Evolutionary conservation across 1,140 invertebrate species (phyloP).

Genomic region (Mesaphorura yosii): DNA sequence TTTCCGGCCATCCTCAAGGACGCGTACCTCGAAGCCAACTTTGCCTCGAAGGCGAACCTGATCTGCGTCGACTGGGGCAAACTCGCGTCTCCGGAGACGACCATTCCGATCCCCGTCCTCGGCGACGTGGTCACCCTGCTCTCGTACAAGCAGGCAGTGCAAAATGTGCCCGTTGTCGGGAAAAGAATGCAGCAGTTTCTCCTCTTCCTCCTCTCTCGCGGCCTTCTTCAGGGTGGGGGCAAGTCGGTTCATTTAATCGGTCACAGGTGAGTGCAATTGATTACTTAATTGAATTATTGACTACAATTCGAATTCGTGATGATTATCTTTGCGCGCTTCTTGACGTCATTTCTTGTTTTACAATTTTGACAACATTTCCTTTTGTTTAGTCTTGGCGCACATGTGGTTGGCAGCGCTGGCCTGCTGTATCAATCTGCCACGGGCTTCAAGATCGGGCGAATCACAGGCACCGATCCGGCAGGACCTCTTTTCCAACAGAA

Average conservation of each 20-base stretch:
- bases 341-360: no score
- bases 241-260: background rate
- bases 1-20: background rate
- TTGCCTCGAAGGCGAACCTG: background rate
- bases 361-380: no score
- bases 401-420: constrained; percentile 28
- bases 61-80: background rate
- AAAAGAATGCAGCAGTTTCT: background rate
- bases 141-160: background rate
- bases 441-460: background rate
- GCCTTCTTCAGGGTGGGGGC: no score
- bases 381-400: constrained; percentile 32
- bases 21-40: background rate
- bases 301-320: no score
- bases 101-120: no score
- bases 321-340: no score
- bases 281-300: no score
- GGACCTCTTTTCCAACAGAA: constrained; percentile 1
- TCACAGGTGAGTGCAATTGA: no score
- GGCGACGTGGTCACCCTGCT: no score
- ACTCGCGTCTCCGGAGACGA: background rate
- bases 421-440: constrained; percentile 1
- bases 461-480: constrained; percentile 11
- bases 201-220: background rate
- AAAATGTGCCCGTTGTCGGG: background rate